phyloP scores from a whole-genome alignment of 2,797 vertebrate species.

The Dicrostonyx torquatus region DNA sequence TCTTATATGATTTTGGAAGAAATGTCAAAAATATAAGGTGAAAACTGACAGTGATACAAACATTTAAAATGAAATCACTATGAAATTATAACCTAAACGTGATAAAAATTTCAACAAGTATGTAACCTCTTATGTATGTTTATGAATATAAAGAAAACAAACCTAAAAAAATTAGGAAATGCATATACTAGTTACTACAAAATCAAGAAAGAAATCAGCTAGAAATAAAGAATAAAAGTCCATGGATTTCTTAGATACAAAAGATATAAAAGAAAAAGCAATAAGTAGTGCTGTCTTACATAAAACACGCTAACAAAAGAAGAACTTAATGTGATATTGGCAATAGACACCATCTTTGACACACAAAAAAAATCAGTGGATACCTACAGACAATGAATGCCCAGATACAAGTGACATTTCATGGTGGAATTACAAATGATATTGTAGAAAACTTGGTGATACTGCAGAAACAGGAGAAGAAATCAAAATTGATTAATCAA shows the following conservation, averaged over 20 bases:
- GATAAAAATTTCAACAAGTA: background rate
- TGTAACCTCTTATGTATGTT: background rate
- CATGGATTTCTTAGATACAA: background rate
- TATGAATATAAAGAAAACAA: background rate
- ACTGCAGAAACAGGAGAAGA: background rate
- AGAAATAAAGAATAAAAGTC: background rate
- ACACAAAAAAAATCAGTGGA: background rate
- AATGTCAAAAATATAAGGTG: too few species aligned
- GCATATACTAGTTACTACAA: background rate
- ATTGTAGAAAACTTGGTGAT: background rate
- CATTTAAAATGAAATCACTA: background rate
- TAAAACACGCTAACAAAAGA: background rate
- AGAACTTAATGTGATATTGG: background rate
- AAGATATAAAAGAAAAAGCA: too few species aligned
- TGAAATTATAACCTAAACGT: background rate
- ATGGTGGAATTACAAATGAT: background rate
- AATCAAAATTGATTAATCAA: background rate
- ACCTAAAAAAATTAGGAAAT: background rate
- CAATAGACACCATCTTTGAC: background rate
- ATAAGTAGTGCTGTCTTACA: too few species aligned
- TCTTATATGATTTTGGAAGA: too few species aligned
- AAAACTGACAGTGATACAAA: background rate
- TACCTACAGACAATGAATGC: background rate
- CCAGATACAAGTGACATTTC: background rate
- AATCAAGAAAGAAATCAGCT: background rate